These are phyloP conservation scores for Hirtodrosophila duncani DNA, from an alignment of 2,888 invertebrate genomes.

Conservation along the genomic window DNA sequence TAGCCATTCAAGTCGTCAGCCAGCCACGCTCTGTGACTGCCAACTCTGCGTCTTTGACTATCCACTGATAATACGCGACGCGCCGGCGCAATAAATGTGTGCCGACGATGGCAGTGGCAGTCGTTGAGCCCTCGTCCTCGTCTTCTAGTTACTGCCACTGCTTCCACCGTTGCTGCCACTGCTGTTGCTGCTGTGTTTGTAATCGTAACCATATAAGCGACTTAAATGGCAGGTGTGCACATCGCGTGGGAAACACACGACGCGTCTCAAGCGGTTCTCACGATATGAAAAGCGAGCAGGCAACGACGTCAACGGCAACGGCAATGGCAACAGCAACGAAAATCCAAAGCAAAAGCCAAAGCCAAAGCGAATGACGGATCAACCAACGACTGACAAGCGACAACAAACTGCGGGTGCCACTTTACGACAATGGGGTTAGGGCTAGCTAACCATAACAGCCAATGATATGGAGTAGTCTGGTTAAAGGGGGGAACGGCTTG, in stretches of 20 bases:
- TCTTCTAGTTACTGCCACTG: constrained; percentile 35
- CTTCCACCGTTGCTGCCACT: constrained; percentile 27
- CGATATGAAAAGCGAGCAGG: constrained; percentile 77
- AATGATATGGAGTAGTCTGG: no score
- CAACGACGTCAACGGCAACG: no score
- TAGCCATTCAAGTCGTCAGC: constrained; percentile 42
- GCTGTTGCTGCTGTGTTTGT: constrained; percentile 42
- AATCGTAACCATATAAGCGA: constrained; percentile 71
- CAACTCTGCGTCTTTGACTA: no score
- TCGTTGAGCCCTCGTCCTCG: constrained; percentile 47
- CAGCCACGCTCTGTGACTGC: constrained; percentile 52
- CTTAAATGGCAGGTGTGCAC: constrained; percentile 78
- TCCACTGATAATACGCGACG: constrained; percentile 67
- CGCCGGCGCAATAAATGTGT: constrained; percentile 71
- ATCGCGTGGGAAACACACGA: constrained; percentile 79
- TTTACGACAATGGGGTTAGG: constrained; percentile 19
- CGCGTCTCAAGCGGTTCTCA: constrained; percentile 78
- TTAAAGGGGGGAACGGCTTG: no score
- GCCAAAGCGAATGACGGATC: no score
- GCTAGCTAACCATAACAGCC: no score
- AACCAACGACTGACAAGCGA: constrained; percentile 23
- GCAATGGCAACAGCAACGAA: constrained; percentile 10
- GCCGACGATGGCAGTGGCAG: constrained; percentile 55
- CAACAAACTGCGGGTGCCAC: constrained; percentile 39
- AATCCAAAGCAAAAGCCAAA: constrained; percentile 16